Evolutionary conservation across 2,113 vertebrate species (phyloP), one percentile per base, ranked within the genome.

Genomic region (Oreotrochilus melanogaster): DNA sequence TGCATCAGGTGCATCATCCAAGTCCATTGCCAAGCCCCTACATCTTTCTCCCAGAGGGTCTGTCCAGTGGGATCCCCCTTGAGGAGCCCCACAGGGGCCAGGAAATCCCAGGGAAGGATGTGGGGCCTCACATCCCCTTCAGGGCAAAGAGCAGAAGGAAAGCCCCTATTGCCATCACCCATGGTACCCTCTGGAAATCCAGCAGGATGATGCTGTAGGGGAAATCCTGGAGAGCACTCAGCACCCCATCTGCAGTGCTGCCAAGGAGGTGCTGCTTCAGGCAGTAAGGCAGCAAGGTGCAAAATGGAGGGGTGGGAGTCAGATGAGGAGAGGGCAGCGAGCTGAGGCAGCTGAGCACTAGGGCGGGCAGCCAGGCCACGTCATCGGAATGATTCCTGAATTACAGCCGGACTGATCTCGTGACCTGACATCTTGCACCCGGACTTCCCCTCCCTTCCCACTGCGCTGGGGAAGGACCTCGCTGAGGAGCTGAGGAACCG

Each of bases 371-470:
- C 47, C 1, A 2, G 47, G 81, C 69, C 89, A 93, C 51, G 47
- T 94, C 93, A 96, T 85, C 85, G 15, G 54, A 60, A 42, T 3
- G 23, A 93, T 88, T 95, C 93, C 92, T 83, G 60, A 85, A 82
- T 83, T 88, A 56, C 23, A 4, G 25, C 71, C 2, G 7, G 57
- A 42, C 82, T 1, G 76, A 64, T 57, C 33, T 11, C 6, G 8
- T 92, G 93, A 95, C 91, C 50, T 0, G 0, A 22, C 19, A 7
- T 15, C 61, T 85, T 23, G 0, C 6, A 22, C 23, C 47, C 10
- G 45, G 83, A 91, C 57, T 96, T 97, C 91, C 93, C 78, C 66
- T 93, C 12, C 18, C 42, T 78, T 30, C 48, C 39, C 69, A 9
- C 35, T 0, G 0, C 1, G 0, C n/a, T 0, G 14, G 51, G 78